Percentiles rank a stretch among this genome's conserved stretches.
Conservation (phyloP, 2,113 vertebrate species). For the Cyanoderma ruficeps region DNA sequence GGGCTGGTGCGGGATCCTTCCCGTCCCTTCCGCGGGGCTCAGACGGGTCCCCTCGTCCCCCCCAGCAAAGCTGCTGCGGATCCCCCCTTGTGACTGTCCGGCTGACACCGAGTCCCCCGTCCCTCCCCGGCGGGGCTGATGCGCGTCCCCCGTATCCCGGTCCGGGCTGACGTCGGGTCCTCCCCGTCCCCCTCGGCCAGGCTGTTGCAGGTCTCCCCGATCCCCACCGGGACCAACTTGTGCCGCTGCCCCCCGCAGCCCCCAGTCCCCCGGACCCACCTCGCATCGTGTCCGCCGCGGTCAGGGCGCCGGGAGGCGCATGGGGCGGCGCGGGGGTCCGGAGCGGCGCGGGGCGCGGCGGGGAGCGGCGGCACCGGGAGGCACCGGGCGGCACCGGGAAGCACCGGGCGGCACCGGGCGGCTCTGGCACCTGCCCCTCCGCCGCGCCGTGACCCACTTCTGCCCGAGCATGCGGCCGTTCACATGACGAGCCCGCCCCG, state of each 20-base stretch:
- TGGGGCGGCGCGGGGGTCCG: not conserved
- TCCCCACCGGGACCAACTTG: not conserved
- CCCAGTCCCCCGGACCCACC: not conserved
- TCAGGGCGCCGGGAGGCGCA: slow-evolving; percentile 23
- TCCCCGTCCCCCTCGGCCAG: not conserved
- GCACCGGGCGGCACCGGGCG: not conserved
- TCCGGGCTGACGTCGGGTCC: not conserved
- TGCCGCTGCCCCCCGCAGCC: not conserved
- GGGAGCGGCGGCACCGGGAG: not conserved
- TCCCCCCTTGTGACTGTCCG: not conserved
- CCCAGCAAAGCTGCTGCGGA: not conserved
- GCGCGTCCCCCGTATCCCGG: not conserved
- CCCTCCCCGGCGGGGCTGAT: not conserved
- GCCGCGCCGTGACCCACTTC: slow-evolving; percentile 63
- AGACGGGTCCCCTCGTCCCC: too few species aligned
- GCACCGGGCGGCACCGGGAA: not conserved
- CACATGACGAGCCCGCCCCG: slow-evolving; percentile 51
- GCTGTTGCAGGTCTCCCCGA: not conserved
- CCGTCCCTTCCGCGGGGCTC: not conserved
- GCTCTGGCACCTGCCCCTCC: slow-evolving; percentile 29
- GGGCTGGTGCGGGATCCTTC: not conserved
- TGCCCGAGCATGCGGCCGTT: slow-evolving; percentile 60
- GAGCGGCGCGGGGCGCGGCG: not conserved
- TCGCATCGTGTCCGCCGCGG: slow-evolving; percentile 18
- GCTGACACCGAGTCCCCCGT: not conserved